Evolutionary conservation across 2,888 invertebrate species (phyloP), one percentile per base, ranked within the genome.

Genomic region (Eucera pruinosa): DNA sequence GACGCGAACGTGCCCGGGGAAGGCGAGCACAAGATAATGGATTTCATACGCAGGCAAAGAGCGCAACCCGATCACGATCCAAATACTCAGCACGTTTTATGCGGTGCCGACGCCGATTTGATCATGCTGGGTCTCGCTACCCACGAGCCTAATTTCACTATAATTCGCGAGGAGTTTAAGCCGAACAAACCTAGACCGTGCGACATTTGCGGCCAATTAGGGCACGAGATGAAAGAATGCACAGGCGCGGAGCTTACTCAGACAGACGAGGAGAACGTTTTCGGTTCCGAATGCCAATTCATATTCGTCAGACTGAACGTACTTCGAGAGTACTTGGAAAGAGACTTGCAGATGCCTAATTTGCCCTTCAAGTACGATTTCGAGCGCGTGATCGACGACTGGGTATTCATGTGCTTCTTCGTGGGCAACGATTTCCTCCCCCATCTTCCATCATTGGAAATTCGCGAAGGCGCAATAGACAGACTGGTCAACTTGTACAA

Each of bases 11-110:
- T 98, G 5, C 98, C 98, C 0, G 98, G 98, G 6, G 98, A 98
- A 93, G 98, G 99, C 0, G 99, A 99, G 93, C 99, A 99, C 92
- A 99, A 99, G 93, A 99, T 99, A 86, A 99, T 99, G 99, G 99
- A 99, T 93, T 99, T 95, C 91, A 98, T 99, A 86, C 94, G 99
- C n/a, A 95, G 95, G 87, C 99, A 99, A 93, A 95, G 99, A 92
- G 97, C 97, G 9, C 97, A 98, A 91, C 97, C 98, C 0, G 96
- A 97, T 92, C 98, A 99, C 93, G 98, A 99, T 93, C 98, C 99
- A 0, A 99, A 99, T 93, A 99, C 99, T 0, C 97, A 97, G 84
- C 99, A 99, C 93, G 98, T 98, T 85, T 93, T 99, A 27, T 99
- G 99, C 93, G 99, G 99, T 52, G 99, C 99, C 0, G 99, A 99